phyloP scores from a whole-genome alignment of 2,888 invertebrate species.

The Megastigmus dorsalis region DNA sequence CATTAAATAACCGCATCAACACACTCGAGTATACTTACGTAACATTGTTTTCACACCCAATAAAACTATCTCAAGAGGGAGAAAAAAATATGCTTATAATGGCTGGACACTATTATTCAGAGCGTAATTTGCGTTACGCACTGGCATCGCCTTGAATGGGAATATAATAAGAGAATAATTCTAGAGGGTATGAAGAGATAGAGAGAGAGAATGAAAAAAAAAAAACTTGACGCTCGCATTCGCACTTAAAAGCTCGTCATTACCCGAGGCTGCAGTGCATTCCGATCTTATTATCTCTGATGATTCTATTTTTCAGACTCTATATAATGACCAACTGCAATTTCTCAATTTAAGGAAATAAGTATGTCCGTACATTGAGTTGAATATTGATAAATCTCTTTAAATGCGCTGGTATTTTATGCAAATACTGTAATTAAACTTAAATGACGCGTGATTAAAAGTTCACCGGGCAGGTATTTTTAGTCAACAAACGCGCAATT shows the following conservation, averaged over 20 bases:
- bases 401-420: no score
- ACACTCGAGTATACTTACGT: no score
- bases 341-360: no score
- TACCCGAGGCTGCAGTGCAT: background rate
- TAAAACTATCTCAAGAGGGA: slow-evolving; percentile 7
- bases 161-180: slow-evolving; percentile 19
- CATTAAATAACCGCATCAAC: no score
- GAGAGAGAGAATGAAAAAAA: no score
- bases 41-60: background rate
- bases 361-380: no score
- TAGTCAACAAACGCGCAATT: background rate
- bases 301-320: background rate
- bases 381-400: no score
- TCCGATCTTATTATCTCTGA: background rate
- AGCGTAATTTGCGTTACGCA: background rate
- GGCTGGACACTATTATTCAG: background rate
- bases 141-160: slow-evolving; percentile 29
- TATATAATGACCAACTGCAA: no score
- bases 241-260: background rate
- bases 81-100: background rate
- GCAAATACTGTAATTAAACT: background rate
- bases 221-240: slow-evolving; percentile 5
- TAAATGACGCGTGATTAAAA: background rate
- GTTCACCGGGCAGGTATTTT: background rate
- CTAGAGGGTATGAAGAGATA: background rate